Evolutionary conservation across 2,113 vertebrate genomes (phyloP).

Genomic region (Rhineura floridana): DNA sequence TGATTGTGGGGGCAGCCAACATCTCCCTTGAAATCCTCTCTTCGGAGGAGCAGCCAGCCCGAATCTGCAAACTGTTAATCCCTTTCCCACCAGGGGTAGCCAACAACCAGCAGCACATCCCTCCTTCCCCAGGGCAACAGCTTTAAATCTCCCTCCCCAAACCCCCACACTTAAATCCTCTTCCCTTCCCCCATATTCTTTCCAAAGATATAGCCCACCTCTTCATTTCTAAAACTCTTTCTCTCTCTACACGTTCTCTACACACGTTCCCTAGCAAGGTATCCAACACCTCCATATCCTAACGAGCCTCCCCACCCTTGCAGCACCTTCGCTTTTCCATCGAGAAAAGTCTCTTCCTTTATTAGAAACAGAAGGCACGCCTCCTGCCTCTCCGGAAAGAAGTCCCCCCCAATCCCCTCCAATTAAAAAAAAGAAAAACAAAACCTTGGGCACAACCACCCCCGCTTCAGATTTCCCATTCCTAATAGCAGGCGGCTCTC

Average conservation of each 20-base stretch:
- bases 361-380: conserved; percentile 55
- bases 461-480: conserved; percentile 40
- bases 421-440: background rate
- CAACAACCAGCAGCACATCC: background rate
- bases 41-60: background rate
- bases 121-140: conserved; percentile 6
- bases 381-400: conserved; percentile 25
- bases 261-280: background rate
- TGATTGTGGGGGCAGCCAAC: background rate
- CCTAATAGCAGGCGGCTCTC: conserved; percentile 30
- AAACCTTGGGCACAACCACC: conserved; percentile 13
- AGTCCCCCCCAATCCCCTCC: background rate
- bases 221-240: background rate
- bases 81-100: conserved; percentile 5
- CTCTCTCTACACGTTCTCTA: no score
- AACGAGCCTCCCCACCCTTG: background rate
- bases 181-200: background rate
- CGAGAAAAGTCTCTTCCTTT: conserved; percentile 61
- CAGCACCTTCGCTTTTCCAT: conserved; percentile 44
- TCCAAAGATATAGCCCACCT: background rate
- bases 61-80: conserved; percentile 6
- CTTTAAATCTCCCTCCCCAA: background rate
- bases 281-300: background rate
- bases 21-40: background rate
- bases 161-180: background rate